Evolutionary conservation across 2,797 vertebrate genomes (phyloP), one percentile per base, ranked within the genome.

Genomic region (Chaenodraco wilsoni): DNA sequence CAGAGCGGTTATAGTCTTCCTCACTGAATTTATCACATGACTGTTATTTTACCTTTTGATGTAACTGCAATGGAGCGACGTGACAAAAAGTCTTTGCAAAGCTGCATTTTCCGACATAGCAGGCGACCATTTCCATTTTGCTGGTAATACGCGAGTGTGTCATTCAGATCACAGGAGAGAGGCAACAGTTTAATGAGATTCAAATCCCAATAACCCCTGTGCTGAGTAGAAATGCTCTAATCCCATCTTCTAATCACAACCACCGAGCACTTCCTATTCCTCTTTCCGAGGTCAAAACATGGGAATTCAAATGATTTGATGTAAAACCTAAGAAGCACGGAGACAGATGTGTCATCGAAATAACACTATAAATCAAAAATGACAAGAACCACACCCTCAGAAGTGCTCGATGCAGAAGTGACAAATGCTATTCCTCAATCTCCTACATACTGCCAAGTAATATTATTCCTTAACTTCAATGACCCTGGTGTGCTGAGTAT

Each of bases 111-210:
- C 40, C n/a, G 13, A 59, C 56, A 74, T 61, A 17, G 19, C 3
- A 9, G 27, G 14, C 13, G 17, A 77, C n/a, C 11, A 33, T 58
- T 76, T 80, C 31, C 54, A 43, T 72, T 74, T 66, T 41, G 61
- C 54, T 54, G 45, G 45, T 69, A 77, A 60, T 72, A 76, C 65
- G 76, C 68, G 50, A 81, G 60, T 68, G 72, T 75, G 71, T 72
- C 77, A 74, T 67, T 85, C 59, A 66, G 76, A 87, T 78, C 76
- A 72, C 59, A 83, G 72, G 65, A 7, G 58, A 71, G 66, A 78
- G 75, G 85, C 50, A 78, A 83, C 76, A 84, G 78, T 87, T 79
- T 89, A 91, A 90, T 89, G 75, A 90, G 79, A 91, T 90, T 89
- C 84, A 88, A 90, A 89, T 90, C 87, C 84, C 68, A 85, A 81